Conservation (phyloP, 1,140 invertebrate genomes). For the Hylaeus anthracinus region DNA sequence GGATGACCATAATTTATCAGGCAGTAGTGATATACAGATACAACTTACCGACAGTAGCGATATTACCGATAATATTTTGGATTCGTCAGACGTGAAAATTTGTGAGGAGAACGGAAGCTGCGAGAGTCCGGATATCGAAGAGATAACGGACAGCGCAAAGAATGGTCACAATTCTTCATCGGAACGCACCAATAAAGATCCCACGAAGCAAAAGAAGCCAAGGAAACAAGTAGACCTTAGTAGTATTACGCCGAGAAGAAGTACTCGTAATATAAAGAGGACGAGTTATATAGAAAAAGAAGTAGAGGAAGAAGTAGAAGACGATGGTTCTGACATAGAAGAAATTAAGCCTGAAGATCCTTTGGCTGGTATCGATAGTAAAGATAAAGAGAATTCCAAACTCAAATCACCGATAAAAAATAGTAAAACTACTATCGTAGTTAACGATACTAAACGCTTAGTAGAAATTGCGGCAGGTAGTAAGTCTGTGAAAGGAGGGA, state of each 20-base stretch:
- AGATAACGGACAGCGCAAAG: constrained; percentile 73
- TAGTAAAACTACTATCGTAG: constrained; percentile 84
- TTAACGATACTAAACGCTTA: constrained; percentile 87
- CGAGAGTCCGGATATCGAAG: constrained; percentile 77
- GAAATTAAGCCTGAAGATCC: constrained; percentile 86
- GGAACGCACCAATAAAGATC: constrained; percentile 58
- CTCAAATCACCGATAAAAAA: constrained; percentile 76
- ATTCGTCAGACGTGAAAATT: constrained; percentile 73
- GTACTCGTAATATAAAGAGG: constrained; percentile 84
- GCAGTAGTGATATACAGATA: constrained; percentile 24
- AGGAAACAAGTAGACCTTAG: constrained; percentile 77
- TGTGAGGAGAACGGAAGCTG: constrained; percentile 78
- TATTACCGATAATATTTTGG: constrained; percentile 65
- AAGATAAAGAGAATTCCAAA: constrained; percentile 78
- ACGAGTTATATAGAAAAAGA: constrained; percentile 84
- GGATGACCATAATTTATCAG: constrained; percentile 49
- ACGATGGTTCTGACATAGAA: constrained; percentile 85
- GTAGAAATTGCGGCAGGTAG: constrained; percentile 86
- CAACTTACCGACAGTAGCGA: constrained; percentile 59
- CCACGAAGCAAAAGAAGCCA: constrained; percentile 72
- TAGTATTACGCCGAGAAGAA: constrained; percentile 82
- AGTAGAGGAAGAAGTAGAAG: constrained; percentile 83
- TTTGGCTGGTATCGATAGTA: constrained; percentile 79
- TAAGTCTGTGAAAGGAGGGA: constrained; percentile 81
- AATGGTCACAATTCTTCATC: constrained; percentile 66